Percentiles rank a stretch among this genome's conserved stretches.
Conservation (phyloP, 92 coral and sea anemone species). For the Epizoanthus scotinus region DNA sequence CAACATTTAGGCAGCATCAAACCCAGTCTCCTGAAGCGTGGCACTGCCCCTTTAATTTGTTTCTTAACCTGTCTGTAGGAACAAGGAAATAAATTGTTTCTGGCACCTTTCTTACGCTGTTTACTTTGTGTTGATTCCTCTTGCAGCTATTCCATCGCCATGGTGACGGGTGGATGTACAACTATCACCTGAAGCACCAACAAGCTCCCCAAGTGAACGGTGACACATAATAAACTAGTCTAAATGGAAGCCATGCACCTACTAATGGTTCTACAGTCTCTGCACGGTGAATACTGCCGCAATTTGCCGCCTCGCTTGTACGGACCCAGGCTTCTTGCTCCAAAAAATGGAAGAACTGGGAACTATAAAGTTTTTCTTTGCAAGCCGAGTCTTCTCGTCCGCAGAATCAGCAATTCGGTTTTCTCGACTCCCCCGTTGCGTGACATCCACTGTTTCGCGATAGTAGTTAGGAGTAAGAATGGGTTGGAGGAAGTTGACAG, state of each 20-base stretch:
- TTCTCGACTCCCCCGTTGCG: too few relatives aligned
- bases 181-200: constrained; percentile 67
- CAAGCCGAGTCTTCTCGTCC: background rate
- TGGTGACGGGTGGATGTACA: constrained; percentile 90
- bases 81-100: too few relatives aligned
- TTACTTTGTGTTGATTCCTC: background rate
- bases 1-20: too few relatives aligned
- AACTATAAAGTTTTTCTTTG: background rate
- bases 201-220: constrained; percentile 39
- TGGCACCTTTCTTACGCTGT: background rate
- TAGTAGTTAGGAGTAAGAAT: too few relatives aligned
- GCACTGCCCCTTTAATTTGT: too few relatives aligned
- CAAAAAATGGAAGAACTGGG: background rate
- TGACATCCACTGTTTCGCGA: too few relatives aligned
- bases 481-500: too few relatives aligned
- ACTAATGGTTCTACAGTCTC: background rate
- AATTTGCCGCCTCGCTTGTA: background rate
- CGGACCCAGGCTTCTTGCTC: background rate
- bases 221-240: background rate
- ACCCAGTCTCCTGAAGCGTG: too few relatives aligned
- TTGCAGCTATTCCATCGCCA: constrained; percentile 93
- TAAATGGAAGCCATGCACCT: background rate
- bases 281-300: background rate
- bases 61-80: too few relatives aligned
- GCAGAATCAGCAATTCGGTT: background rate